phyloP scores from a whole-genome alignment of 2,797 vertebrate genomes.

The Enteromius fasciolatus region DNA sequence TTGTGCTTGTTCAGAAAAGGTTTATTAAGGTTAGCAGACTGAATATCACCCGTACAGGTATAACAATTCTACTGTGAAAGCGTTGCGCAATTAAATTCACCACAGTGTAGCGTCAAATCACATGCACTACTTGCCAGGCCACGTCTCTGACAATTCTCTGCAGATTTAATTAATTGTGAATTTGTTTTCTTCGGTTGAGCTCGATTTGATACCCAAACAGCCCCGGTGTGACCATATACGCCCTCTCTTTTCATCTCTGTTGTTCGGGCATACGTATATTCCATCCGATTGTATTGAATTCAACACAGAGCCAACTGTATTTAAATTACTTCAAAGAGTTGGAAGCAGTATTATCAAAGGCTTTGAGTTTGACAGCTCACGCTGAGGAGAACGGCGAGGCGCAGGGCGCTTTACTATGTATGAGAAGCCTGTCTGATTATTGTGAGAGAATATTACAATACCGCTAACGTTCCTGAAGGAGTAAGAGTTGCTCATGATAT shows the following conservation, averaged over 20 bases:
- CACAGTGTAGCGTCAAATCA: neutral
- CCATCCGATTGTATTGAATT: conserved; percentile 76
- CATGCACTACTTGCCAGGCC: neutral
- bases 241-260: conserved; percentile 64
- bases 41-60: neutral
- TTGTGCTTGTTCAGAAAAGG: neutral
- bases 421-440: conserved; percentile 65
- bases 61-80: neutral
- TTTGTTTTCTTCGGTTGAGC: neutral
- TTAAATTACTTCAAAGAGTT: conserved; percentile 78
- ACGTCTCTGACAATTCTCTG: neutral
- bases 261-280: conserved; percentile 69
- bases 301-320: conserved; percentile 67
- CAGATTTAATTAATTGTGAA: conserved; percentile 18
- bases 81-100: neutral
- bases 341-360: conserved; percentile 68
- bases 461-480: conserved; percentile 29
- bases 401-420: conserved; percentile 70
- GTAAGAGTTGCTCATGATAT: conserved; percentile 34
- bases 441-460: conserved; percentile 62
- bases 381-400: conserved; percentile 67
- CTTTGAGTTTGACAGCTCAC: conserved; percentile 80
- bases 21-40: neutral
- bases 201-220: neutral
- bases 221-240: neutral